Base-by-base conservation (phyloP, 2,113 vertebrate genomes). In the Pandion haliaetus region DNA sequence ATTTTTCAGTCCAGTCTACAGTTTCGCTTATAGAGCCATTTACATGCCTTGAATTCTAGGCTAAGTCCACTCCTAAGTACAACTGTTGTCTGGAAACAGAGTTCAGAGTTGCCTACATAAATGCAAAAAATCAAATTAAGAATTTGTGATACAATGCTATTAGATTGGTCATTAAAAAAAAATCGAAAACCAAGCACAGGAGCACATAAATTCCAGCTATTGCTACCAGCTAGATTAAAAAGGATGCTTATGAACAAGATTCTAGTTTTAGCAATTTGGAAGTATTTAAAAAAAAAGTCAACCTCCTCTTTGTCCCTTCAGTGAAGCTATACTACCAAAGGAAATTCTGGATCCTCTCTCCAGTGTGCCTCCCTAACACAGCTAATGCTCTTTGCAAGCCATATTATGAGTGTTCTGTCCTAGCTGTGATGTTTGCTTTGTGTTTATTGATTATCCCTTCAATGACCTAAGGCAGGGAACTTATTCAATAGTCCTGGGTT, bases 1-100 rank as follows among this genome's bases (percentile, higher is more conserved):
- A 97, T 95, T 97, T 96, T 86, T 95, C 76, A 84, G 44, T 25
- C 59, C 61, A 23, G 42, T 59, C 61, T 97, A 23, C 28, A 61
- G 90, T 95, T 92, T 89, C 85, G 81, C 61, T 18, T 38, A 17
- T 0, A 49, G 26, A 65, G 25, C 29, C 44, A 88, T 59, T 66
- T 74, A 74, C 82, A 93, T 34, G 32, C 9, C 47, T 70, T 63
- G 20, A 40, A 47, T 83, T 92, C 69, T 58, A 52, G 52, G 44
- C 55, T 29, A 66, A 84, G 52, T 50, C 38, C 23, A 58, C 45
- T 86, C 38, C 70, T 57, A 52, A 55, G 57, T 38, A n/a, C 24
- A 54, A 50, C 20, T 58, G 25, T 16, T 44, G 40, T 32, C n/a
- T 80, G 50, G 45, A 93, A 50, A 52, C 8, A 57, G 23, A 87